These are phyloP conservation scores for Lates japonicus DNA, from an alignment of 2,797 vertebrate genomes.

Conservation along the genomic window DNA sequence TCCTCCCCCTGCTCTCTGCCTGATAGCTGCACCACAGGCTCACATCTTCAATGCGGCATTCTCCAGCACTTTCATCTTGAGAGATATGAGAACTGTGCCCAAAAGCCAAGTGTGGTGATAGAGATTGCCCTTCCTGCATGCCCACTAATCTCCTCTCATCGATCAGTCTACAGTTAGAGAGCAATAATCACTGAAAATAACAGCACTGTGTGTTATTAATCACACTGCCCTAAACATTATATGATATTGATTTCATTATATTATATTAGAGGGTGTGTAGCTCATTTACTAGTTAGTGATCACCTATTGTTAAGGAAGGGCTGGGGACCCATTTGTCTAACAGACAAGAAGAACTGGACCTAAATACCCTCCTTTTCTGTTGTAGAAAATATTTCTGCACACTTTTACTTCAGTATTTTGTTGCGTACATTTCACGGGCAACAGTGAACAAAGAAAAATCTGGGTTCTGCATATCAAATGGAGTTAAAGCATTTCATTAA, in stretches of 20 bases:
- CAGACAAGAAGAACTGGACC: constrained; percentile 36
- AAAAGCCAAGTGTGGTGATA: constrained; percentile 34
- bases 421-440: constrained; percentile 11
- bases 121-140: constrained; percentile 12
- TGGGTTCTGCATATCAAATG: constrained; percentile 14
- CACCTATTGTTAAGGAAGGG: constrained; percentile 47
- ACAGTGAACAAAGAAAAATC: constrained; percentile 17
- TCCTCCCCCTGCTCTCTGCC: constrained; percentile 9
- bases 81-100: constrained; percentile 41
- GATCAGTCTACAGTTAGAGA: constrained; percentile 37
- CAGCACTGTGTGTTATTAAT: constrained; percentile 50
- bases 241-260: constrained; percentile 45
- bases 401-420: constrained; percentile 24
- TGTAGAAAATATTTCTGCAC: constrained; percentile 28
- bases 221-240: constrained; percentile 34
- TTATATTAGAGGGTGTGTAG: constrained; percentile 25
- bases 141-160: constrained; percentile 41
- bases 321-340: constrained; percentile 11
- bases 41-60: constrained; percentile 21
- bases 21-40: constrained; percentile 21
- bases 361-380: constrained; percentile 4
- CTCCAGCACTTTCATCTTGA: constrained; percentile 14
- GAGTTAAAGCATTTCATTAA: not conserved
- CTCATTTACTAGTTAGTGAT: constrained; percentile 64
- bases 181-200: constrained; percentile 42